phyloP scores from a whole-genome alignment of 2,797 vertebrate species.

The Platyrinchus mystaceus region DNA sequence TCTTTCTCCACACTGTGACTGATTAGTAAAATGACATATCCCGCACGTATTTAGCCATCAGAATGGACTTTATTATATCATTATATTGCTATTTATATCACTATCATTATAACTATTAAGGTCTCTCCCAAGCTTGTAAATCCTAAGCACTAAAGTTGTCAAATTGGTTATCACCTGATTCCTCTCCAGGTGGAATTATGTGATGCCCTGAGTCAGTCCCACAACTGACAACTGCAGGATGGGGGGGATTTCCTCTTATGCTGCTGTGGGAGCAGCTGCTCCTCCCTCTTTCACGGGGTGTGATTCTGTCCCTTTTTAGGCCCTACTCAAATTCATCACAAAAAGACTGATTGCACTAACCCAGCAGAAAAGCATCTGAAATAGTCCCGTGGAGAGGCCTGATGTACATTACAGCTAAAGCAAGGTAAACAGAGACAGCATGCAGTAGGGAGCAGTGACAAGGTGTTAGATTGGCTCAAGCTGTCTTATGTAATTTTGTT shows the following conservation, averaged over 20 bases:
- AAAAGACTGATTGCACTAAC: slow-evolving; percentile 19
- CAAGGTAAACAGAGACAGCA: slow-evolving; percentile 65
- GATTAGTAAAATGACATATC: background rate
- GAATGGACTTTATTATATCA: background rate
- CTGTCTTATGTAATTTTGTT: slow-evolving; percentile 57
- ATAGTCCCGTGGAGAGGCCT: slow-evolving; percentile 14
- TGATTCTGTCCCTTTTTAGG: background rate
- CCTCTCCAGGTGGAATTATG: background rate
- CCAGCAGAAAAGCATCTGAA: slow-evolving; percentile 34
- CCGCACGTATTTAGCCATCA: background rate
- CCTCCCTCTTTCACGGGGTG: background rate
- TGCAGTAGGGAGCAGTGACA: slow-evolving; percentile 46
- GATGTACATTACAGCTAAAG: slow-evolving; percentile 20
- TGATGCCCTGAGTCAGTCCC: background rate
- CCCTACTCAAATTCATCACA: background rate
- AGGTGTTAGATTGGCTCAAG: slow-evolving; percentile 66
- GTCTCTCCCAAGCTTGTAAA: background rate
- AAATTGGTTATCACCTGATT: background rate
- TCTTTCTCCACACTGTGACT: background rate
- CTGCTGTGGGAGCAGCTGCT: background rate
- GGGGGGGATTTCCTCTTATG: accelerated
- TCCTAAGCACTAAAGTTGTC: background rate
- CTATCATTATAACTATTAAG: background rate
- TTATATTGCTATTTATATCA: background rate
- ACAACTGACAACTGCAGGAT: accelerated